A percentile compares a stretch with the other conserved stretches of the same genome.
These are phyloP conservation scores for Brachyptera risi DNA, from an alignment of 2,888 invertebrate species.

Conservation along the genomic window DNA sequence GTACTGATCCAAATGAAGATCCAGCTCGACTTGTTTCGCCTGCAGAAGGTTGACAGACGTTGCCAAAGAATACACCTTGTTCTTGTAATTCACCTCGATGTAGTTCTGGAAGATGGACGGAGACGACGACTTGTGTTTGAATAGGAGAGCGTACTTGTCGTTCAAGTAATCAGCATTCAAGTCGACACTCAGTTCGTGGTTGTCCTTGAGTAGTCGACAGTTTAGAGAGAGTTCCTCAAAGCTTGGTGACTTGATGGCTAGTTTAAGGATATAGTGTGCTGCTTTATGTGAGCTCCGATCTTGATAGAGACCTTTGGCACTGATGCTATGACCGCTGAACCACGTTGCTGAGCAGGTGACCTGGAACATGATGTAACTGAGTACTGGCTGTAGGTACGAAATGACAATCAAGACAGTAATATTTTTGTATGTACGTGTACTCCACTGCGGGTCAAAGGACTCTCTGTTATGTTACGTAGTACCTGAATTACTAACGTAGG, in stretches of 20 bases:
- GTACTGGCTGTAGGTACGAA: too few species aligned
- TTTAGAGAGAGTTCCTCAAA: slow-evolving; percentile 65
- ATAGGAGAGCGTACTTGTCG: slow-evolving; percentile 61
- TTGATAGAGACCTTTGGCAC: slow-evolving; percentile 66
- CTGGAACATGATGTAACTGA: too few species aligned
- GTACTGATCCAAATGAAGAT: slow-evolving; percentile 74
- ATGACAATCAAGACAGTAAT: too few species aligned
- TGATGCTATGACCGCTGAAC: slow-evolving; percentile 74
- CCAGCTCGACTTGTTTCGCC: slow-evolving; percentile 61
- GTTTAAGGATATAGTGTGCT: slow-evolving; percentile 63
- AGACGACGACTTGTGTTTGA: slow-evolving; percentile 59
- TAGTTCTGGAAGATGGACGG: slow-evolving; percentile 59
- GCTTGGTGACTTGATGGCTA: slow-evolving; percentile 66
- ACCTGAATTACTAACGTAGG: too few species aligned
- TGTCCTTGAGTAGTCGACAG: slow-evolving; percentile 63
- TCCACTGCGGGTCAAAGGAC: too few species aligned
- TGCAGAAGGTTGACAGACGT: slow-evolving; percentile 62
- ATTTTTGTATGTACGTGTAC: too few species aligned
- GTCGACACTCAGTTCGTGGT: slow-evolving; percentile 62
- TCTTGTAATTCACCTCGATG: slow-evolving; percentile 62
- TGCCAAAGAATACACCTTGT: slow-evolving; percentile 63
- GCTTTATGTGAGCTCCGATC: slow-evolving; percentile 64
- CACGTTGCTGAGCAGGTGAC: slow-evolving; percentile 69
- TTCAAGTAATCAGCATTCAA: slow-evolving; percentile 59
- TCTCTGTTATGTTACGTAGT: too few species aligned